Evolutionary conservation across 2,888 invertebrate species (phyloP).

Genomic region (Venustoraphidia nigricollis): DNA sequence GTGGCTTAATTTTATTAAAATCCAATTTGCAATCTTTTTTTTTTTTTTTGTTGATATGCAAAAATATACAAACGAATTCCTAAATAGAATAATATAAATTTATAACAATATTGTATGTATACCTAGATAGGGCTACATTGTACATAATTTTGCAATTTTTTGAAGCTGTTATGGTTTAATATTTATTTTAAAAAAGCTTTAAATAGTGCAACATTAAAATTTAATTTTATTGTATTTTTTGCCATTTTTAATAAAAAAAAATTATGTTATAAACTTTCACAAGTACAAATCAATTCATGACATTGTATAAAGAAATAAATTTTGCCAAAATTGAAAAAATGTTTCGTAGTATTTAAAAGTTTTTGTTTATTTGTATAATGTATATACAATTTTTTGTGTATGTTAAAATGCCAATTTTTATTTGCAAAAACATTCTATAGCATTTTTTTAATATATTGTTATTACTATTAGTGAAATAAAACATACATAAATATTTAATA

Average conservation of each 20-base stretch:
- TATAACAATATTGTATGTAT: neutral
- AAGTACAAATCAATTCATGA: neutral
- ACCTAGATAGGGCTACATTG: slow-evolving; percentile 2
- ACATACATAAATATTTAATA: slow-evolving; percentile 5
- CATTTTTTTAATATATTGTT: too few species aligned
- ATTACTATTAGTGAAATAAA: neutral
- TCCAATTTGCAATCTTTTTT: too few species aligned
- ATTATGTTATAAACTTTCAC: neutral
- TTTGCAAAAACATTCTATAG: too few species aligned
- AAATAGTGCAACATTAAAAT: neutral
- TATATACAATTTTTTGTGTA: neutral
- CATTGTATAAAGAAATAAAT: slow-evolving; percentile 1
- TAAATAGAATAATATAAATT: neutral
- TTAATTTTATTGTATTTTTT: slow-evolving; percentile 4
- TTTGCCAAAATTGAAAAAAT: slow-evolving; percentile 1
- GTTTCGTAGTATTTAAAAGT: neutral
- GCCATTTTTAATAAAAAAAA: neutral
- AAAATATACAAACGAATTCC: too few species aligned
- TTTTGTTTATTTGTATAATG: neutral
- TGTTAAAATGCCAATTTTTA: too few species aligned
- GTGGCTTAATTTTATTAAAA: too few species aligned
- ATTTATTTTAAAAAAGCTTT: neutral
- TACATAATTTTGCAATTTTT: slow-evolving; percentile 5
- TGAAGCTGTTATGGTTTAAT: neutral
- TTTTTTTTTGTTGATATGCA: too few species aligned